Base-by-base conservation (phyloP, 2,888 invertebrate species). In the Nephrocerus scutellatus region DNA sequence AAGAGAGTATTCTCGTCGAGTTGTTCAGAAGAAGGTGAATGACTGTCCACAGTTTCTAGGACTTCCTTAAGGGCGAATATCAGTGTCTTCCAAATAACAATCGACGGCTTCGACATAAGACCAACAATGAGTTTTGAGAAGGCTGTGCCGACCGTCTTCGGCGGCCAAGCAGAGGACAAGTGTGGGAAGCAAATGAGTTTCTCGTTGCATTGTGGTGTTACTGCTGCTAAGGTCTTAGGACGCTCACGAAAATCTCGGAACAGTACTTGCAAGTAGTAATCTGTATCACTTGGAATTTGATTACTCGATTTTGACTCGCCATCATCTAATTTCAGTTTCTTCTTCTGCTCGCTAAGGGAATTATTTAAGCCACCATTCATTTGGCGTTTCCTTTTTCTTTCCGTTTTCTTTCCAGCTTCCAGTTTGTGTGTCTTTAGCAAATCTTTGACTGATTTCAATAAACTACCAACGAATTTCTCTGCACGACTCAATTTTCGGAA, bases 61-160 rank as follows among this genome's bases (percentile, higher is more conserved):
- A 60, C 43, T 9, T 61, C 60, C 12, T 47, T 51, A 3, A 68
- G 47, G 3, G 51, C 47, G 41, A 53, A 62, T 9, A 66, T 43
- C 16, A 66, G 41, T 3, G 59, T 56, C 30, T 62, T 62, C 66
- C 68, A 68, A 10, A 68, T 59, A 4, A 60, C 59, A 22, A 68
- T 39, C 2, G 68, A 63, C 3, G 65, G 64, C 36, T 64, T 66
- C 2, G 63, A 58, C 47, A 61, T 57, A 0, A 68, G 42, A 3
- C 57, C 54, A 4, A 57, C 54, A 2, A 68, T 49, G 2, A 66
- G 52, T 22, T 59, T 59, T 0, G 60, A 60, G 33, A 68, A 67
- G 2, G 56, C 55, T 5, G 41, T 41, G 1, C 68, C 66, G 0
- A 58, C 61, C 2, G 54, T 50, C 1, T 44, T 38, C 10, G 56